Conservation (phyloP, 1,140 invertebrate species). For the Drosophila parvula region DNA sequence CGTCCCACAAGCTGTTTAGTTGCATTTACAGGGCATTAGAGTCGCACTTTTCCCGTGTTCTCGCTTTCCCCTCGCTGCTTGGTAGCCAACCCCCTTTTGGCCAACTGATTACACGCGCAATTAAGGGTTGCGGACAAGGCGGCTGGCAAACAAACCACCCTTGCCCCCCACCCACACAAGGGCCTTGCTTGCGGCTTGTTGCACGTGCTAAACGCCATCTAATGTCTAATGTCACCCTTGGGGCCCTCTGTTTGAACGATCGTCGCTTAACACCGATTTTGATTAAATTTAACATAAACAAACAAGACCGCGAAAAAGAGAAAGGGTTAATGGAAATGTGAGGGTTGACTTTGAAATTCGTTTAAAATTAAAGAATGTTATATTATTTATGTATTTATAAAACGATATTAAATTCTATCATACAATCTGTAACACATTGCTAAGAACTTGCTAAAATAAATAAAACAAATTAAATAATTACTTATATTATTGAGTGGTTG, state of each 20-base stretch:
- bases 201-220: conserved; percentile 61
- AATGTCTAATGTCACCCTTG: conserved; percentile 74
- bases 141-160: conserved; percentile 31
- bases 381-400: not conserved
- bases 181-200: conserved; percentile 67
- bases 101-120: conserved; percentile 72
- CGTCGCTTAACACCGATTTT: conserved; percentile 70
- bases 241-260: conserved; percentile 49
- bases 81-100: conserved; percentile 26
- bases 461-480: not conserved
- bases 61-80: not conserved
- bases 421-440: not conserved
- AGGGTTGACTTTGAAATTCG: not conserved
- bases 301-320: conserved; percentile 5
- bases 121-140: conserved; percentile 70
- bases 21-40: conserved; percentile 71
- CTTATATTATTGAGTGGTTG: not conserved
- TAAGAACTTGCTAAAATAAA: not conserved
- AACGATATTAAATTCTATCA: not conserved
- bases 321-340: not conserved
- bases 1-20: conserved; percentile 60
- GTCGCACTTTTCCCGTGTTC: conserved; percentile 8
- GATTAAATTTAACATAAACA: conserved; percentile 71
- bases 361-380: not conserved
- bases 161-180: conserved; percentile 22